Percentiles rank a stretch among this genome's conserved stretches.
These are phyloP conservation scores for Physella acuta DNA, from an alignment of 1,140 invertebrate genomes.

Conservation along the genomic window DNA sequence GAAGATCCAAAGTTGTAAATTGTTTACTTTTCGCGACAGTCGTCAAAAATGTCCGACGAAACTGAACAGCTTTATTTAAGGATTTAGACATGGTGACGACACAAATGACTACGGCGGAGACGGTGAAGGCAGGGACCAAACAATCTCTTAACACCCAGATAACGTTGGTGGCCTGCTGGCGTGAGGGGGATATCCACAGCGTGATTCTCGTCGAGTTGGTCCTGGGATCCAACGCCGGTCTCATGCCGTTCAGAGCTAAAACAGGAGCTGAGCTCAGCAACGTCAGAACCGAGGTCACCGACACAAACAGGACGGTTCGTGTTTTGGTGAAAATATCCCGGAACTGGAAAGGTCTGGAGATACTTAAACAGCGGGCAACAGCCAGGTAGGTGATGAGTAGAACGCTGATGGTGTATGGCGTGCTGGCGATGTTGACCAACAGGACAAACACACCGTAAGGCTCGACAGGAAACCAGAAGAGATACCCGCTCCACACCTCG, in stretches of 20 bases:
- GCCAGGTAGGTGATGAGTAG: constrained; percentile 2
- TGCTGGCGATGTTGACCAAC: not conserved
- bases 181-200: not conserved
- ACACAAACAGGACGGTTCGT: not conserved
- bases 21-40: not conserved
- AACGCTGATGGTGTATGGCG: not conserved
- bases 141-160: not conserved
- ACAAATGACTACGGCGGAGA: not conserved
- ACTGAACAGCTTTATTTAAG: not conserved
- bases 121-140: not conserved
- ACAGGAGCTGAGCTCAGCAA: not conserved
- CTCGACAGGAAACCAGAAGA: not conserved
- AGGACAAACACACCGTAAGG: not conserved
- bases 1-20: no score
- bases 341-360: constrained; percentile 8
- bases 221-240: not conserved
- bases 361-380: constrained; percentile 10
- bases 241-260: not conserved
- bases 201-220: not conserved
- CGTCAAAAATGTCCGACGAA: not conserved
- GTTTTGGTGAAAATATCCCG: not conserved
- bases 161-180: not conserved
- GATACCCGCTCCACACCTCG: not conserved
- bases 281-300: not conserved
- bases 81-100: not conserved